Percentiles rank a stretch among this genome's conserved stretches.
Conservation (phyloP, 2,113 vertebrate species). For the Caretta caretta region DNA sequence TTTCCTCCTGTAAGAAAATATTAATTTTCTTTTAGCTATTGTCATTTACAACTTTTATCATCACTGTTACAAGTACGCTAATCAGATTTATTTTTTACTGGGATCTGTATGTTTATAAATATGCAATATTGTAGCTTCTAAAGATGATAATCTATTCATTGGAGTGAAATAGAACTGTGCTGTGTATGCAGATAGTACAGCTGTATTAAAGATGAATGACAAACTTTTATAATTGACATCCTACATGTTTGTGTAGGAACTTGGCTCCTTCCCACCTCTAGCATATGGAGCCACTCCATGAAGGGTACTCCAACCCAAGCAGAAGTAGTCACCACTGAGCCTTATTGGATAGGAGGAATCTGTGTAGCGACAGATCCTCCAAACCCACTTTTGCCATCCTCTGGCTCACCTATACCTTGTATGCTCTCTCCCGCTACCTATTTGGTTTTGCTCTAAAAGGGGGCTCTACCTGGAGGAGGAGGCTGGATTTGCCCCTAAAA, state of each 20-base stretch:
- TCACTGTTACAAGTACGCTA: neutral
- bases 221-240: neutral
- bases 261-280: neutral
- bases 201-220: neutral
- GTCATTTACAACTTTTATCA: neutral
- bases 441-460: too few species aligned
- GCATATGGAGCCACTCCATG: neutral
- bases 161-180: neutral
- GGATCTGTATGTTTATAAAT: neutral
- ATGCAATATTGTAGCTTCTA: neutral
- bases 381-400: too few species aligned
- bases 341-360: neutral
- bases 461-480: too few species aligned
- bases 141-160: neutral
- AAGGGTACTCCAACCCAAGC: neutral
- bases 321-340: neutral
- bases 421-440: too few species aligned
- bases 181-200: neutral
- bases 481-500: too few species aligned
- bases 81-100: neutral
- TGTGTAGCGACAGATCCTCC: neutral
- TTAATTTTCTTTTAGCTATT: neutral
- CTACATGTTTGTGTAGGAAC: neutral
- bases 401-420: too few species aligned
- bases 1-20: neutral